These are phyloP conservation scores for Trachymyrmex cornetzi DNA, from an alignment of 1,140 invertebrate genomes.

Conservation along the genomic window DNA sequence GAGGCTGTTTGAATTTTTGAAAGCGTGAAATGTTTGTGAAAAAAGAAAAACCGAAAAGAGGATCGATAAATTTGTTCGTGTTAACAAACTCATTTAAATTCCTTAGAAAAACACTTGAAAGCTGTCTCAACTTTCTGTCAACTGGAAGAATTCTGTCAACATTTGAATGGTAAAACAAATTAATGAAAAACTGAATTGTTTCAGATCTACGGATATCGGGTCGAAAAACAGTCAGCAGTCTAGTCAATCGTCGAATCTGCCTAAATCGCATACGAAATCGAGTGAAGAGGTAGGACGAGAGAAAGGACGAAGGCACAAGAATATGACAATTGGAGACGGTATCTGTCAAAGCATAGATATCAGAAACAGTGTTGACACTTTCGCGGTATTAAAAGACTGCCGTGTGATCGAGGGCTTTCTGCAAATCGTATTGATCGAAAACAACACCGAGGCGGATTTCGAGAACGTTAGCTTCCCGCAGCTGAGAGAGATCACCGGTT, in stretches of 20 bases:
- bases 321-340: constrained; percentile 75
- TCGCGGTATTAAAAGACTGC: constrained; percentile 87
- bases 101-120: neutral
- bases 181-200: constrained; percentile 9
- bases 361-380: constrained; percentile 86
- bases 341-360: constrained; percentile 87
- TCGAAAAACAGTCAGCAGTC: constrained; percentile 59
- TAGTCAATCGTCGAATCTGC: constrained; percentile 63
- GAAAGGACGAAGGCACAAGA: constrained; percentile 55
- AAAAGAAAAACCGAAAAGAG: neutral
- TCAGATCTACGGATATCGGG: constrained; percentile 61
- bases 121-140: neutral
- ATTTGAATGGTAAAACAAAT: neutral
- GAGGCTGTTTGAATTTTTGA: neutral
- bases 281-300: constrained; percentile 36
- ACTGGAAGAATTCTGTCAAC: neutral
- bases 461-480: constrained; percentile 88
- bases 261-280: constrained; percentile 56
- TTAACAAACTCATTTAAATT: neutral
- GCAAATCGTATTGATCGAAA: constrained; percentile 89
- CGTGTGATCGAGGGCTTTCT: constrained; percentile 91
- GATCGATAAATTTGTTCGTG: neutral
- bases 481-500: constrained; percentile 90
- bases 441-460: constrained; percentile 84
- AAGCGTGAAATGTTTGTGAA: neutral